These are phyloP conservation scores for Numenius phaeopus DNA, from an alignment of 2,797 vertebrate genomes.

Conservation along the genomic window DNA sequence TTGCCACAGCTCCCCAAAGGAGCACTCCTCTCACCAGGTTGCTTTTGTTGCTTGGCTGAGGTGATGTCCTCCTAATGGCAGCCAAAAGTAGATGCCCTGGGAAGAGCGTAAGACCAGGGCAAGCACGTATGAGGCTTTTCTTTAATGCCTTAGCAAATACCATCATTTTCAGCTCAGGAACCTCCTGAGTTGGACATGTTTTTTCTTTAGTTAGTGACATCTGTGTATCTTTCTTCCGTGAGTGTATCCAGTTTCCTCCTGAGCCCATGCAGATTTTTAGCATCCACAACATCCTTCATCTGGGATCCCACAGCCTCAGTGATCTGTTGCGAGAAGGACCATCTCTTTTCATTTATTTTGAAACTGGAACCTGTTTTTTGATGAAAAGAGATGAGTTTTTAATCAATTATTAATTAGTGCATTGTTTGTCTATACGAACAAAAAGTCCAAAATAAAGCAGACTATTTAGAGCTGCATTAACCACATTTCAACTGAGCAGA, in stretches of 20 bases:
- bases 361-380: neutral
- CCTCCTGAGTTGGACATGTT: accelerated
- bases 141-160: neutral
- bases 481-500: neutral
- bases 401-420: neutral
- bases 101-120: neutral
- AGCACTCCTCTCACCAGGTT: neutral
- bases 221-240: neutral
- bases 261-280: neutral
- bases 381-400: conserved; percentile 42
- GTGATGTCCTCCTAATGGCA: neutral
- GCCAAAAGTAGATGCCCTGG: neutral
- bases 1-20: neutral
- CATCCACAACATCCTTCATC: neutral
- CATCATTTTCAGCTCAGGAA: neutral
- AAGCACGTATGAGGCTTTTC: neutral
- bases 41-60: neutral
- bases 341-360: conserved; percentile 27
- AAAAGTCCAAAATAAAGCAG: conserved; percentile 60
- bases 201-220: neutral
- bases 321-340: neutral
- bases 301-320: neutral
- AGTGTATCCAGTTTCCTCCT: neutral
- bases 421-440: neutral
- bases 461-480: neutral